Evolutionary conservation across 2,888 invertebrate genomes (phyloP).

Genomic region (Microctonus hyperodae): DNA sequence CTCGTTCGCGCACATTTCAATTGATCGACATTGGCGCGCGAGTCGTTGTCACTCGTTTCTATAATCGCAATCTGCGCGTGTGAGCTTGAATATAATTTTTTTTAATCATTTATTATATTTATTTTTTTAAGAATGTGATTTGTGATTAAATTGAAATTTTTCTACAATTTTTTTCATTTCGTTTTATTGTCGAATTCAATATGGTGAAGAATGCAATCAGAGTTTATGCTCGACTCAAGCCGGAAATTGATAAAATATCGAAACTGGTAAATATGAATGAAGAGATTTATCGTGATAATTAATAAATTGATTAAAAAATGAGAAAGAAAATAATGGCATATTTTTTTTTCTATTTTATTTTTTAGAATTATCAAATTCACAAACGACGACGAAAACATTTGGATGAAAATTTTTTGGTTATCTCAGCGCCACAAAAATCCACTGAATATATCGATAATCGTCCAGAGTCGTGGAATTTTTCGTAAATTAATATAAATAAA

Average conservation of each 20-base stretch:
- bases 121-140: too few species aligned
- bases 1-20: constrained; percentile 37
- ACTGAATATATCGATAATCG: constrained; percentile 51
- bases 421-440: constrained; percentile 39
- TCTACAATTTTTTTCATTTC: neutral
- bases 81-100: too few species aligned
- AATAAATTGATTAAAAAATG: constrained; percentile 9
- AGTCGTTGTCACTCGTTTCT: neutral
- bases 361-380: constrained; percentile 47
- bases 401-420: constrained; percentile 47
- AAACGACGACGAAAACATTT: constrained; percentile 45
- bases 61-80: neutral
- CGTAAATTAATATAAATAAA: constrained; percentile 40
- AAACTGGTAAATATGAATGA: constrained; percentile 34
- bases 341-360: neutral
- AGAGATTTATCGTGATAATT: constrained; percentile 1
- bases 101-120: too few species aligned
- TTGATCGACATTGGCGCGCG: constrained; percentile 32
- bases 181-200: neutral
- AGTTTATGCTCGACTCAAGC: constrained; percentile 62
- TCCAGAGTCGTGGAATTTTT: constrained; percentile 53
- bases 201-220: constrained; percentile 63
- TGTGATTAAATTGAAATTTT: too few species aligned
- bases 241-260: constrained; percentile 37
- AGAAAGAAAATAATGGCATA: constrained; percentile 10